A percentile compares a stretch with the other conserved stretches of the same genome.
Conservation (phyloP, 2,888 invertebrate species). For the Philereme transversata region DNA sequence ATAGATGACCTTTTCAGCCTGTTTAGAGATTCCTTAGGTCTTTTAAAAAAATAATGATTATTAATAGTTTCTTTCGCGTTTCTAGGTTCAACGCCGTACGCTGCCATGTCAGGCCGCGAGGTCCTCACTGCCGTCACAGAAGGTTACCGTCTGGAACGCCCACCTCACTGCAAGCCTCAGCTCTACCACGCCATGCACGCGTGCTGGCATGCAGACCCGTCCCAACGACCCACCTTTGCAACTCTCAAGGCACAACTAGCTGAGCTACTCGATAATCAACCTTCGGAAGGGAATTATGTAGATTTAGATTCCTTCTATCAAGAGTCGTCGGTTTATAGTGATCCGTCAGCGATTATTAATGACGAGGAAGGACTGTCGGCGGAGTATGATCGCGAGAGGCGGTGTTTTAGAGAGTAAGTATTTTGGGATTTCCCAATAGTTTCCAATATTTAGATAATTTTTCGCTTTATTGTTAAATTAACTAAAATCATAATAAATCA, state of each 20-base stretch:
- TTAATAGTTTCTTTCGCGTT: too few relatives aligned
- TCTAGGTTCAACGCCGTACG: slow-evolving; percentile 92
- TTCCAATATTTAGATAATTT: too few relatives aligned
- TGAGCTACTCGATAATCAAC: slow-evolving; percentile 84
- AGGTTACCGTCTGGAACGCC: slow-evolving; percentile 90
- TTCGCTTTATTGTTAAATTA: too few relatives aligned
- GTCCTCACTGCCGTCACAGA: slow-evolving; percentile 91
- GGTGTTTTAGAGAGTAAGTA: slow-evolving; percentile 76
- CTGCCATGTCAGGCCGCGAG: slow-evolving; percentile 92
- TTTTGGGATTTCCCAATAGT: neutral
- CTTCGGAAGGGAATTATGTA: slow-evolving; percentile 86
- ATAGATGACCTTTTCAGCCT: too few relatives aligned
- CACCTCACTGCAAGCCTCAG: slow-evolving; percentile 89
- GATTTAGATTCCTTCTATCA: slow-evolving; percentile 87
- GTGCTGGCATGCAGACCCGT: slow-evolving; percentile 87
- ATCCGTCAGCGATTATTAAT: slow-evolving; percentile 79
- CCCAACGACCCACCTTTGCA: slow-evolving; percentile 88
- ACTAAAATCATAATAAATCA: too few relatives aligned
- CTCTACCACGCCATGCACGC: slow-evolving; percentile 79
- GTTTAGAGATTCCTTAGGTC: too few relatives aligned
- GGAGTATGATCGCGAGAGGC: slow-evolving; percentile 75
- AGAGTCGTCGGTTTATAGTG: slow-evolving; percentile 84
- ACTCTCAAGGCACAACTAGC: slow-evolving; percentile 84
- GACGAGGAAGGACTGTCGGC: slow-evolving; percentile 78
- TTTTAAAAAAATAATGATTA: too few relatives aligned